Percentiles rank a stretch among this genome's conserved stretches.
Evolutionary conservation across 2,113 vertebrate species (phyloP).

Genomic region (Elephantulus edwardii): DNA sequence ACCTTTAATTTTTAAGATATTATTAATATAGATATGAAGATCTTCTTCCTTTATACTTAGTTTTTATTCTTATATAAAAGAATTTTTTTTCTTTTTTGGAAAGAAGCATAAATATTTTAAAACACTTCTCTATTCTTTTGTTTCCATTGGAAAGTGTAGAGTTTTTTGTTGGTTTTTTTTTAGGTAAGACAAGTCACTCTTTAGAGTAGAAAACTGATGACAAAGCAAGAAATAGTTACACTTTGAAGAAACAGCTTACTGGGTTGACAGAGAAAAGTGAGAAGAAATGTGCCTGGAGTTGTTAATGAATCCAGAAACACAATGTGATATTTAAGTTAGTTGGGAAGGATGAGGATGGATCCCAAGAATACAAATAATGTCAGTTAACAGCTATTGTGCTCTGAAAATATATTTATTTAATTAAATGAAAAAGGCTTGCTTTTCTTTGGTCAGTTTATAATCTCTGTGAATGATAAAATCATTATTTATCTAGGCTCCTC

Average conservation of each 20-base stretch:
- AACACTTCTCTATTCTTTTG: conserved; percentile 33
- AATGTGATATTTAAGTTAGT: conserved; percentile 42
- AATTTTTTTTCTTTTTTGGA: background rate
- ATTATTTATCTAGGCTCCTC: background rate
- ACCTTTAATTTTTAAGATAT: conserved; percentile 32
- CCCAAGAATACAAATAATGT: conserved; percentile 50
- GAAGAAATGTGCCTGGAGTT: conserved; percentile 25
- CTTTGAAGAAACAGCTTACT: conserved; percentile 67
- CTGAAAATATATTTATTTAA: conserved; percentile 18
- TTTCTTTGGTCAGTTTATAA: conserved; percentile 2
- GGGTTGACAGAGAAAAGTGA: conserved; percentile 36
- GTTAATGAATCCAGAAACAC: conserved; percentile 7
- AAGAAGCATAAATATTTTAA: conserved; percentile 44
- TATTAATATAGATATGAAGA: conserved; percentile 15
- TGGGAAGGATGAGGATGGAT: conserved; percentile 35
- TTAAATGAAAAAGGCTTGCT: background rate
- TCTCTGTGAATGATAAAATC: background rate
- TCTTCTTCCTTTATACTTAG: conserved; percentile 18
- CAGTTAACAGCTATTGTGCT: conserved; percentile 30
- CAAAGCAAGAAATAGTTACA: conserved; percentile 52
- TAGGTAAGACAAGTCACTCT: conserved; percentile 42
- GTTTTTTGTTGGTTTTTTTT: too few species aligned
- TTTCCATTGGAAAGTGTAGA: conserved; percentile 49
- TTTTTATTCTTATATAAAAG: conserved; percentile 44
- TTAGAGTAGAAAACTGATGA: conserved; percentile 60